These are phyloP conservation scores for Ostrea edulis DNA, from an alignment of 1,140 invertebrate genomes.

Conservation along the genomic window DNA sequence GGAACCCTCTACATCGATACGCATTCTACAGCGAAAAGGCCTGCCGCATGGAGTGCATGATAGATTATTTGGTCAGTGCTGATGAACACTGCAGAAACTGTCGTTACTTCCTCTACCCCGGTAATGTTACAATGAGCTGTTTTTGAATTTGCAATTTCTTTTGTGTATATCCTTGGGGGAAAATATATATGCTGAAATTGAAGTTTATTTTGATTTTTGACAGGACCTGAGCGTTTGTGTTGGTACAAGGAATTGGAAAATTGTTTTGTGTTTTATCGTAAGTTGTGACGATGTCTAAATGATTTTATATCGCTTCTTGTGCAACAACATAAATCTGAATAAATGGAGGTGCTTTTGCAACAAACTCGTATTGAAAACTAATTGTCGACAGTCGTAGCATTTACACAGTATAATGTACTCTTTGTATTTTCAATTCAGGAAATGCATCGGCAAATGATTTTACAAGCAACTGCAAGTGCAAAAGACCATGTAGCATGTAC, in stretches of 20 bases:
- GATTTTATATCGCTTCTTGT: neutral
- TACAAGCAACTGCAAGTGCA: neutral
- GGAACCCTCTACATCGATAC: neutral
- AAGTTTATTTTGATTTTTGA: neutral
- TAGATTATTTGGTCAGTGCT: neutral
- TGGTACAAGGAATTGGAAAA: slow-evolving; percentile 7
- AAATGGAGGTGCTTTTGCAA: neutral
- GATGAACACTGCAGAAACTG: neutral
- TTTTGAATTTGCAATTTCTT: no score
- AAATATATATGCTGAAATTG: no score
- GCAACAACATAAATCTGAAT: neutral
- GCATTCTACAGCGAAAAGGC: slow-evolving; percentile 6
- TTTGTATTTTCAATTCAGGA: neutral
- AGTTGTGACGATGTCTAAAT: neutral
- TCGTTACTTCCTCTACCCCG: neutral
- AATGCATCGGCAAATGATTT: neutral
- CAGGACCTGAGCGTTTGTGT: slow-evolving; percentile 46
- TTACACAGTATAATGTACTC: no score
- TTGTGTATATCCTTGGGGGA: no score
- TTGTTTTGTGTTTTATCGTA: slow-evolving; percentile 26
- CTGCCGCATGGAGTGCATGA: slow-evolving; percentile 20
- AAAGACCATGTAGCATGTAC: neutral
- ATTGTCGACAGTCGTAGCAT: no score
- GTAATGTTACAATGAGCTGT: neutral
- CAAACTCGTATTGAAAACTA: no score